A percentile compares a stretch with the other conserved stretches of the same genome.
phyloP scores from a whole-genome alignment of 2,113 vertebrate species.

The Puffinus mauretanicus region DNA sequence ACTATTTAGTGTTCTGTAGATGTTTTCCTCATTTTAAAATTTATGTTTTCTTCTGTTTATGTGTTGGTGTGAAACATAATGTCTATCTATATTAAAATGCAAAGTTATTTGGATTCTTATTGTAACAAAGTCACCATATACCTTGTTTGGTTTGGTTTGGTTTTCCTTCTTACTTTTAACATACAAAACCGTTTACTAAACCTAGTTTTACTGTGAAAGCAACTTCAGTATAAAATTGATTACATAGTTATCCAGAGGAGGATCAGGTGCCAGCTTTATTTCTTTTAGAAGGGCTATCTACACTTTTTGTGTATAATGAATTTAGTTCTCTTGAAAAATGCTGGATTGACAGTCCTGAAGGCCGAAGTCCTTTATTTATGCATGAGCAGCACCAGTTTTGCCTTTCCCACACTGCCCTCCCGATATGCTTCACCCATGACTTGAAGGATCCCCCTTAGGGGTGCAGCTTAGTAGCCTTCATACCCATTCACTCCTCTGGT shows the following conservation, averaged over 20 bases:
- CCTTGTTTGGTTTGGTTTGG: background rate
- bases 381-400: constrained; percentile 56
- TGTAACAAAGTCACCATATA: background rate
- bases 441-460: constrained; percentile 28
- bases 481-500: background rate
- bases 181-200: background rate
- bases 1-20: background rate
- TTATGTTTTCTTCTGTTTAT: background rate
- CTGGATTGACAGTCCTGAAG: constrained; percentile 63
- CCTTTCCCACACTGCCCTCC: constrained; percentile 62
- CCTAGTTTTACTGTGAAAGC: background rate
- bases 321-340: constrained; percentile 56
- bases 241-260: background rate
- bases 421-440: constrained; percentile 53
- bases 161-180: background rate
- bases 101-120: background rate
- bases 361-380: constrained; percentile 63
- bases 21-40: background rate
- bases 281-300: background rate
- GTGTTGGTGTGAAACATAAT: background rate
- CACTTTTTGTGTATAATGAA: constrained; percentile 18
- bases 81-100: background rate
- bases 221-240: constrained; percentile 6
- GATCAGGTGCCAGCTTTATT: constrained; percentile 11
- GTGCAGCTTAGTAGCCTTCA: constrained; percentile 36